Base-by-base conservation (phyloP, 2,797 vertebrate species). In the Oreortyx pictus region DNA sequence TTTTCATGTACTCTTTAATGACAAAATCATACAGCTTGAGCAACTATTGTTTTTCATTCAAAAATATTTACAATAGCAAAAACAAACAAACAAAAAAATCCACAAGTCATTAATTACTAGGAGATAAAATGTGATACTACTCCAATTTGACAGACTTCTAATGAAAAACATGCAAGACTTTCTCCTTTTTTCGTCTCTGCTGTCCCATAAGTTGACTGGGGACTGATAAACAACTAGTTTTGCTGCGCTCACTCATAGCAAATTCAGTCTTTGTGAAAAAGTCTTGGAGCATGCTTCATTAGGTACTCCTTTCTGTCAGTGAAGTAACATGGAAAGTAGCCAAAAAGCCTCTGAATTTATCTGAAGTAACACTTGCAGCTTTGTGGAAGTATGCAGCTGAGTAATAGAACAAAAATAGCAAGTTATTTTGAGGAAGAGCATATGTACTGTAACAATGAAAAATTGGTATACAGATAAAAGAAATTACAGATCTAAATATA, bases 361-460 rank as follows among this genome's bases (percentile, higher is more conserved):
- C 95, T 97, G 90, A 97, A 97, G 94, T 96, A 97, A 97, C 94
- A 96, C 96, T 97, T 96, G 91, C 95, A 96, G 96, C 96, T 96
- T 95, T 91, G 95, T 97, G 92, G 95, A 97, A 97, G 90, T 96
- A 88, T 97, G 95, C 0, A 22, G 90, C 92, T 97, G 97, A 97
- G 96, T 97, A 97, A 98, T 95, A 95, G 94, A 91, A 95, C 84
- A 97, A 97, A 98, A 98, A 97, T 98, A 98, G 97, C 88, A 88
- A 91, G 94, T 97, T 97, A 97, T 98, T 97, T 95, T 98, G 95
- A 97, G 97, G 97, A 97, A 97, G 96, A 97, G 92, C 97, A 94
- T 98, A 97, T 97, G 97, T 96, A 98, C 96, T 96, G 92, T 92
- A 97, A 96, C 96, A 98, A 97, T 97, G 97, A 95, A 86, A 97